Percentiles rank a stretch among this genome's conserved stretches.
These are phyloP conservation scores for Perizoma affinitatum DNA, from an alignment of 2,888 invertebrate species.

Conservation along the genomic window DNA sequence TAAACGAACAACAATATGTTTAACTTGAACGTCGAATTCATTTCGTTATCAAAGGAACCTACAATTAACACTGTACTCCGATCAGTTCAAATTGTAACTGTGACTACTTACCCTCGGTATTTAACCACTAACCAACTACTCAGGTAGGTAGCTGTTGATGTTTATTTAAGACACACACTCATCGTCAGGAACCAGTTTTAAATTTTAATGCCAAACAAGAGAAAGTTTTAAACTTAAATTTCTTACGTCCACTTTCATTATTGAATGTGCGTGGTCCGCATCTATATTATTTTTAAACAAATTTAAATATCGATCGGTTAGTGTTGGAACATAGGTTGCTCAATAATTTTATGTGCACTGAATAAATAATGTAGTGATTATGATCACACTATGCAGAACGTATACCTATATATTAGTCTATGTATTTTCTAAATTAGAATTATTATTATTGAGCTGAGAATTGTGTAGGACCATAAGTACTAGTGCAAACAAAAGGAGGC, in stretches of 20 bases:
- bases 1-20: constrained; percentile 43
- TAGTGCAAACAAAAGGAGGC: too few species aligned
- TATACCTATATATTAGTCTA: too few species aligned
- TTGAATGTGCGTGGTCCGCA: constrained; percentile 57
- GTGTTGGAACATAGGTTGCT: constrained; percentile 13
- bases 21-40: constrained; percentile 42
- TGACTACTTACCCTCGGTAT: constrained; percentile 66
- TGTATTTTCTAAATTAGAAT: too few species aligned
- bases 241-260: constrained; percentile 63
- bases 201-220: constrained; percentile 75
- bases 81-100: constrained; percentile 66
- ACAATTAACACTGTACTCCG: constrained; percentile 52
- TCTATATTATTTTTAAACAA: constrained; percentile 23
- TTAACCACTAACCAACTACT: constrained; percentile 58
- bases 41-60: constrained; percentile 33
- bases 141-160: constrained; percentile 52
- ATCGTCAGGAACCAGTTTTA: constrained; percentile 77
- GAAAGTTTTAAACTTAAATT: constrained; percentile 68
- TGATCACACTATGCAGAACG: too few species aligned
- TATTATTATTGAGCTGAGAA: too few species aligned
- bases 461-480: too few species aligned
- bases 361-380: background rate
- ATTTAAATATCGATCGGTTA: constrained; percentile 27
- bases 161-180: constrained; percentile 62
- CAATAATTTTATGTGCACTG: constrained; percentile 13